Percentiles rank a stretch among this genome's conserved stretches.
These are phyloP conservation scores for Apodemia duryi DNA, from an alignment of 2,888 invertebrate genomes.

Conservation along the genomic window DNA sequence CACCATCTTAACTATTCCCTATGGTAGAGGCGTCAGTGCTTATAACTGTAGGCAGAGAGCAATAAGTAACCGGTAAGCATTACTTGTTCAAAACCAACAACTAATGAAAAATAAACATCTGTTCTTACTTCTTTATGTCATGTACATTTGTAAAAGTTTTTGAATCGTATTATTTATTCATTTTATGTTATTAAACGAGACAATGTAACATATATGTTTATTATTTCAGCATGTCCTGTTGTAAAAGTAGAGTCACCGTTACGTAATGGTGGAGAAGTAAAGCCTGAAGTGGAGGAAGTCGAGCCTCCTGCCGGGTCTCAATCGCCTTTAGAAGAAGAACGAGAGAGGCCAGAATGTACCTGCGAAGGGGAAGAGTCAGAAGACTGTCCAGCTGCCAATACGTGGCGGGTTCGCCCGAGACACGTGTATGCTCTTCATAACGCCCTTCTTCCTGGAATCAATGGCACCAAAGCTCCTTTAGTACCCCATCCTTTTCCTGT, in stretches of 20 bases:
- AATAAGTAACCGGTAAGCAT: no score
- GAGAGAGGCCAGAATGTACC: conserved; percentile 49
- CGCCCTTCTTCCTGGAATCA: conserved; percentile 76
- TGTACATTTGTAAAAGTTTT: no score
- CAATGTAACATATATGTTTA: conserved; percentile 16
- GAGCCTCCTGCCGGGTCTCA: conserved; percentile 31
- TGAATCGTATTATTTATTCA: no score
- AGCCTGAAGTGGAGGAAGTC: conserved; percentile 28
- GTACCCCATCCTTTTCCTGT: conserved; percentile 61
- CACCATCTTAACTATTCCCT: no score
- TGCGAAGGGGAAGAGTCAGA: conserved; percentile 42
- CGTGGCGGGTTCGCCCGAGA: conserved; percentile 68
- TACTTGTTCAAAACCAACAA: no score
- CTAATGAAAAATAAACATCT: no score
- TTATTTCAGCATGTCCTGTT: not conserved
- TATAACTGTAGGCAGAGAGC: no score
- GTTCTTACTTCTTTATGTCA: no score
- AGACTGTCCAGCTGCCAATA: conserved; percentile 58
- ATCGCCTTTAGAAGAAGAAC: conserved; percentile 54
- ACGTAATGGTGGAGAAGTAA: conserved; percentile 49
- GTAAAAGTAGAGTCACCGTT: conserved; percentile 57
- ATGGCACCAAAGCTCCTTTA: conserved; percentile 76
- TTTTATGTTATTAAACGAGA: no score
- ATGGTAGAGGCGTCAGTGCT: no score
- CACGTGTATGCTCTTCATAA: conserved; percentile 78